These are phyloP conservation scores for Ia io DNA, from an alignment of 2,113 vertebrate species.

Conservation along the genomic window DNA sequence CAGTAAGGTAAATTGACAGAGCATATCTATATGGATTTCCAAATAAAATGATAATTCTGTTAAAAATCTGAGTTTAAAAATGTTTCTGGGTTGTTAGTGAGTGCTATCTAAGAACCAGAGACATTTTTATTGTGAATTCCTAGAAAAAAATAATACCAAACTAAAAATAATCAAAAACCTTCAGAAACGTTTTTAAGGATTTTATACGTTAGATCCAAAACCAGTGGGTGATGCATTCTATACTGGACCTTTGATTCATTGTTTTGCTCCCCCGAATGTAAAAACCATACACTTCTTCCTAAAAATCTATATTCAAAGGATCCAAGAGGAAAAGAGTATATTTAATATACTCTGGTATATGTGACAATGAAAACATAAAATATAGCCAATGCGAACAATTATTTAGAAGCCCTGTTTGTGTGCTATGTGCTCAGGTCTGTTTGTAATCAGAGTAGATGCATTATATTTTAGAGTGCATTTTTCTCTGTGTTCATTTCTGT, in stretches of 20 bases:
- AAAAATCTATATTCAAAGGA: background rate
- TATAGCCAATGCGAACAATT: slow-evolving; percentile 22
- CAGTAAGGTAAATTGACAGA: slow-evolving; percentile 13
- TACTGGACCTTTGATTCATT: slow-evolving; percentile 36
- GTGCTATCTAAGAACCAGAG: slow-evolving; percentile 13
- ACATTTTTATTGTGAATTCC: slow-evolving; percentile 43
- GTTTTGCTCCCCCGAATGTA: slow-evolving; percentile 42
- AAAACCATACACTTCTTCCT: slow-evolving; percentile 29
- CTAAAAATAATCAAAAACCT: slow-evolving; percentile 20
- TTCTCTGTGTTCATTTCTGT: slow-evolving; percentile 33
- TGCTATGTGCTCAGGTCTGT: slow-evolving; percentile 40
- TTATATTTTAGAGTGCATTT: slow-evolving; percentile 59
- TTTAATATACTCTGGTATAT: slow-evolving; percentile 4
- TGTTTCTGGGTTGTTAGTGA: slow-evolving; percentile 38
- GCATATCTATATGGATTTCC: background rate
- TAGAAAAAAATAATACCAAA: background rate
- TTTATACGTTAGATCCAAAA: slow-evolving; percentile 38
- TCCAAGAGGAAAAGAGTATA: background rate
- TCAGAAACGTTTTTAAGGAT: slow-evolving; percentile 17
- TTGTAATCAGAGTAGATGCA: slow-evolving; percentile 40
- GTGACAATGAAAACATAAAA: slow-evolving; percentile 35
- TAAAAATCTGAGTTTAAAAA: slow-evolving; percentile 33
- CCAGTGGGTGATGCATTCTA: slow-evolving; percentile 51
- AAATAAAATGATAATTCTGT: slow-evolving; percentile 45
- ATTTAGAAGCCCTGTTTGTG: slow-evolving; percentile 66